Evolutionary conservation across 2,888 invertebrate genomes (phyloP), one percentile per base, ranked within the genome.

Genomic region (Trimorus sp.): DNA sequence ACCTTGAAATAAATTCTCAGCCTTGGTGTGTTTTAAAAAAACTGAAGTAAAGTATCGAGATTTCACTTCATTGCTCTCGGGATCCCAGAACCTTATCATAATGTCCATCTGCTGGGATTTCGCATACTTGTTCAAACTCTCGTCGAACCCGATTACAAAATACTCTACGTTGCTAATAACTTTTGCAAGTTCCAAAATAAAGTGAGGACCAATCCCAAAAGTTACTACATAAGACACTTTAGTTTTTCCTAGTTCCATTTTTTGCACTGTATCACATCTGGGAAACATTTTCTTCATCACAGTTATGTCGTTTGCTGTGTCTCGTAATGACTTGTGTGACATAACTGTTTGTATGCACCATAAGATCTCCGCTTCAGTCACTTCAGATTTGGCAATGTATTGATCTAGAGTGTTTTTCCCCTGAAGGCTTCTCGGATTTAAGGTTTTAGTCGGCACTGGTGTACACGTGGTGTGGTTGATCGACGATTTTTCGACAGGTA

Each of bases 21-120:
- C 86, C 3, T 73, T 84, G 1, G 79, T 49, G 42, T 58, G 53
- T 26, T 76, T 70, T 1, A 87, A 14, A 66, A 82, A 87, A 48
- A 82, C 76, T 14, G 85, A 88, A 26, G 74, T 85, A 8, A 85
- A 79, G 51, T 88, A 88, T 36, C 87, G 62, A 8, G 85, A 84
- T 40, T 79, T 58, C 4, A 88, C 87, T 74, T 63, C 45, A 42
- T 83, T 76, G 14, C 15, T 68, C 60, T 82, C 66, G 36, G 71
- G 48, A 69, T 84, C 78, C 86, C 85, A 88, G 62, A 81, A 87
- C 48, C 86, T 76, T 2, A 89, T 70, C 42, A 83, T 62, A 15
- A 88, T 58, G 63, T 88, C 87, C 86, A 88, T 88, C 81, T 87
- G 86, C 38, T 77, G 65, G 45, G 60, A 75, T 74, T 86, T 83